Evolutionary conservation across 2,797 vertebrate genomes (phyloP), one percentile per base, ranked within the genome.

Genomic region (Gephyroberyx darwinii): DNA sequence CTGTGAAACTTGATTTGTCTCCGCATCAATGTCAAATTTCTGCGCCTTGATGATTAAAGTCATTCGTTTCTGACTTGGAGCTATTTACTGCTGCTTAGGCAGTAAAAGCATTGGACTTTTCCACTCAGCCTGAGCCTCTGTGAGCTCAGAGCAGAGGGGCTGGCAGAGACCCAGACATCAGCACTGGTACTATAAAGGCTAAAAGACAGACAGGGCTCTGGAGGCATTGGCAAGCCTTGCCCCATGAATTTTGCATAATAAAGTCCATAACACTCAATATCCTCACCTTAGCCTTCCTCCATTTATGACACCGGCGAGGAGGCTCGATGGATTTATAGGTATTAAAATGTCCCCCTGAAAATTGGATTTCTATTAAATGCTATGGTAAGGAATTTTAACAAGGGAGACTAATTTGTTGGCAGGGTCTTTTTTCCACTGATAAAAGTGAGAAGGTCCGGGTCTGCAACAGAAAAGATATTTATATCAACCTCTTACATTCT

Each of bases 351-450:
- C 83, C 43, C 73, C 77, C 43, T 35, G 63, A 82, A 91, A 93
- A 92, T 87, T 87, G 84, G 86, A 89, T 93, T 93, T 90, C 88
- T 87, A 92, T 90, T 92, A 86, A 91, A 90, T 84, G 82, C 85
- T 80, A 78, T 73, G 74, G 77, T 55, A 71, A 88, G 80, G 88
- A 91, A 91, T 91, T 90, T 92, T 92, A 88, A 91, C 82, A 84
- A 84, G 88, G 83, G 69, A 77, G 81, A 72, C 79, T 78, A 58
- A 84, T 87, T 85, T 87, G 66, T 81, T 90, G 88, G 84, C 86
- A 86, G 55, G 19, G 55, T 13, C 51, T 77, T 80, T 88, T 86
- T 84, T 54, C 55, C 59, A 75, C 68, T 54, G 22, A 22, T 75
- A 82, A 73, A 60, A 35, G 68, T 69, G 30, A 77, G 33, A 80